phyloP scores from a whole-genome alignment of 2,797 vertebrate genomes.

The Gallinago nigripennis region DNA sequence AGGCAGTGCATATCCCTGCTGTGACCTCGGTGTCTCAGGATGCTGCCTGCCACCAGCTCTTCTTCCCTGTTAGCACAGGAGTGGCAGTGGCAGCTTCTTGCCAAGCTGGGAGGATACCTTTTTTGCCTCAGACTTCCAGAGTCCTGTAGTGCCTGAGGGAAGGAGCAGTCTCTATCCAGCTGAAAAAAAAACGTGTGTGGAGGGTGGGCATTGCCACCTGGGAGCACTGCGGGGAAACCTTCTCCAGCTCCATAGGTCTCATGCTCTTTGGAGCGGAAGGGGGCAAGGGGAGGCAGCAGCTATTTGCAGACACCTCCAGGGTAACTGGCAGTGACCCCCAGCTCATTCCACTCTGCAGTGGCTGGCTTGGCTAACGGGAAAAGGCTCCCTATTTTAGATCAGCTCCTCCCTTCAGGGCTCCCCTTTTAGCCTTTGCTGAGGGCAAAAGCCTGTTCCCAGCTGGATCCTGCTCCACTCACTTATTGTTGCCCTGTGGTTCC shows the following conservation, averaged over 20 bases:
- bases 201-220: not conserved
- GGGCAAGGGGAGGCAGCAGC: not conserved
- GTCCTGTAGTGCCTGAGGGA: not conserved
- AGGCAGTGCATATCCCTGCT: not conserved
- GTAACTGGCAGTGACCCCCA: not conserved
- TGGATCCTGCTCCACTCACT: not conserved
- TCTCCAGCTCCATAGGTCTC: not conserved
- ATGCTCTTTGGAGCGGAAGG: accelerated
- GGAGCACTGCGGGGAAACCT: not conserved
- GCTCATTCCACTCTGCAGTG: not conserved
- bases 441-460: conserved; percentile 25
- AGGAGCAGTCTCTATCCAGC: not conserved
- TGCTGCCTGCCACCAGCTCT: not conserved
- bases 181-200: not conserved
- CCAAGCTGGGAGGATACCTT: not conserved
- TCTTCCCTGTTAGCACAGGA: not conserved
- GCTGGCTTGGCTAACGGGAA: not conserved
- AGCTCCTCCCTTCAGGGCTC: conserved; percentile 21
- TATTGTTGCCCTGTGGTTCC: not conserved
- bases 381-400: conserved; percentile 10
- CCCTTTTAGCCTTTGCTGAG: not conserved
- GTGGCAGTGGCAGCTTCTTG: not conserved
- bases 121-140: not conserved
- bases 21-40: not conserved
- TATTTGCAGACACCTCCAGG: not conserved